Conservation (phyloP, 2,888 invertebrate genomes). For the Corbicula japonica region DNA sequence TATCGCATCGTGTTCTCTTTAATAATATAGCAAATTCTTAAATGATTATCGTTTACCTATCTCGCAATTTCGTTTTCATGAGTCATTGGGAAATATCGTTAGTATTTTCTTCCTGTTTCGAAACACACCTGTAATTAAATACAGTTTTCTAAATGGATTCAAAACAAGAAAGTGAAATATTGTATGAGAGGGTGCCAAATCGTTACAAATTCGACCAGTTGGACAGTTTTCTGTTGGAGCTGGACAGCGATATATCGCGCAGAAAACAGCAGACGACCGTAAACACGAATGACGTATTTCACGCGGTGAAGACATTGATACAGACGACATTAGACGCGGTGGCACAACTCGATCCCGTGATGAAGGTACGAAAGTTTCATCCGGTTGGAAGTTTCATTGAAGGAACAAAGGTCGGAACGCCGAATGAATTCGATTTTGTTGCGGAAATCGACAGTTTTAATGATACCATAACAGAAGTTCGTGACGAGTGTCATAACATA, state of each 20-base stretch:
- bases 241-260: background rate
- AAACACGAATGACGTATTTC: background rate
- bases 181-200: background rate
- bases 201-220: background rate
- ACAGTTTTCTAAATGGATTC: too few relatives aligned
- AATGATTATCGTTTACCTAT: too few relatives aligned
- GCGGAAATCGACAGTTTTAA: background rate
- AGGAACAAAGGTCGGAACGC: background rate
- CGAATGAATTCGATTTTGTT: constrained; percentile 8
- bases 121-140: too few relatives aligned
- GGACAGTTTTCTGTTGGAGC: background rate
- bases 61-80: too few relatives aligned
- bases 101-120: too few relatives aligned
- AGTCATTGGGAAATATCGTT: too few relatives aligned
- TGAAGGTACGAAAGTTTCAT: background rate
- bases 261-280: background rate
- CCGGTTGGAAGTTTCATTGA: constrained; percentile 8
- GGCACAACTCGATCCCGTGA: background rate
- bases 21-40: too few relatives aligned
- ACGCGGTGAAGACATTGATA: background rate
- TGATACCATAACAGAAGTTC: background rate
- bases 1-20: too few relatives aligned
- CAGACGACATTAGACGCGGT: constrained; percentile 1
- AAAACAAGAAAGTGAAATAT: too few relatives aligned
- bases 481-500: background rate